A percentile compares a stretch with the other conserved stretches of the same genome.
Evolutionary conservation across 2,888 invertebrate genomes (phyloP).

Genomic region (Mesorhabditis spiculigera): DNA sequence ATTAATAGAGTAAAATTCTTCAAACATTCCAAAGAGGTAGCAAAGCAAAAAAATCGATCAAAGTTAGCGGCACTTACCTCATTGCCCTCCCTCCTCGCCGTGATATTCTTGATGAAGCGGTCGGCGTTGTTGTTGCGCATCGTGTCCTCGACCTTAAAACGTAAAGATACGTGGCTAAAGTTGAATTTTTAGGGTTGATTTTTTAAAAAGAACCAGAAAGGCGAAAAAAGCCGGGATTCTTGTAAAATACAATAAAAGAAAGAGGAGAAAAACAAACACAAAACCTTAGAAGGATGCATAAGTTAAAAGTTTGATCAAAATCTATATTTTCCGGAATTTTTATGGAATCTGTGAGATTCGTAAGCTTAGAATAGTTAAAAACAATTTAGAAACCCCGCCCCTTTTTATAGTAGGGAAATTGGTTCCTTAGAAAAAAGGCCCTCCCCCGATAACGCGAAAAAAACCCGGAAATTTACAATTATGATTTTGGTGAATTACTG

Average conservation of each 20-base stretch:
- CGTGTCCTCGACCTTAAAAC: slow-evolving; percentile 48
- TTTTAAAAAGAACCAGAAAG: not conserved
- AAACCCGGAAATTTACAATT: too few relatives aligned
- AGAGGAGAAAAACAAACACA: too few relatives aligned
- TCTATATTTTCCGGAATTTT: too few relatives aligned
- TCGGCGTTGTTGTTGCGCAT: slow-evolving; percentile 57
- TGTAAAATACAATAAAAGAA: too few relatives aligned
- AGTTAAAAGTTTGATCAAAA: too few relatives aligned
- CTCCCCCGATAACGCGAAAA: too few relatives aligned
- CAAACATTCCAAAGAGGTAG: not conserved
- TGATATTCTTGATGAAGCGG: slow-evolving; percentile 54
- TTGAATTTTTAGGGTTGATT: not conserved
- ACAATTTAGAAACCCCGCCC: not conserved
- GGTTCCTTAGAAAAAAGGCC: not conserved
- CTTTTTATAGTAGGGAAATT: not conserved
- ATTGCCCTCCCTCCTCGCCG: slow-evolving; percentile 66
- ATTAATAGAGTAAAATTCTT: not conserved
- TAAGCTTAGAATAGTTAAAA: too few relatives aligned
- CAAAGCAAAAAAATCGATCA: not conserved
- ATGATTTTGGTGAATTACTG: too few relatives aligned
- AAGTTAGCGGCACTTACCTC: slow-evolving; percentile 61
- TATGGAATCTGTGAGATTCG: too few relatives aligned
- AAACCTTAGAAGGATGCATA: too few relatives aligned
- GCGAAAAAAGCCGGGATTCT: not conserved
- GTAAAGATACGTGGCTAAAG: not conserved